A percentile compares a stretch with the other conserved stretches of the same genome.
Evolutionary conservation across 1,140 invertebrate genomes (phyloP).

Genomic region (Tribolium castaneum): DNA sequence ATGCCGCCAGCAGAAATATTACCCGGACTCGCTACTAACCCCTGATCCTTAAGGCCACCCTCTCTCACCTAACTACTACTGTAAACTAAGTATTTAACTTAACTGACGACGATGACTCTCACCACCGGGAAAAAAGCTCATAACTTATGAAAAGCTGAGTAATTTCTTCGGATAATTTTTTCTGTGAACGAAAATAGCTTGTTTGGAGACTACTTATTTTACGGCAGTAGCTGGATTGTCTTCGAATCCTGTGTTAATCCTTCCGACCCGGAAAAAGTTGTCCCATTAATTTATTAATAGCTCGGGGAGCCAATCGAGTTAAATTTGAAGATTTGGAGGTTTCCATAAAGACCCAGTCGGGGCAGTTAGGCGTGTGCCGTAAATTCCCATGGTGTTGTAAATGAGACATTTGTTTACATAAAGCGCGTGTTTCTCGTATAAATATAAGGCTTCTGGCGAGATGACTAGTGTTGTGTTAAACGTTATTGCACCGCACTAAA

Average conservation of each 20-base stretch:
- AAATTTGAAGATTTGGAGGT: slow-evolving; percentile 11
- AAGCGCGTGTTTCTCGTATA: slow-evolving; percentile 40
- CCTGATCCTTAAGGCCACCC: neutral
- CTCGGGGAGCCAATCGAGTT: neutral
- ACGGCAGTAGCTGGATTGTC: neutral
- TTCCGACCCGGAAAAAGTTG: slow-evolving; percentile 3
- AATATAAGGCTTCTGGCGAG: slow-evolving; percentile 41
- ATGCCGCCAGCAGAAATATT: slow-evolving; percentile 57
- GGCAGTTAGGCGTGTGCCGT: slow-evolving; percentile 30
- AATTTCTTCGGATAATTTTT: no score
- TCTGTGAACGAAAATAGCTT: neutral
- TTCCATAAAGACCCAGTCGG: slow-evolving; percentile 8
- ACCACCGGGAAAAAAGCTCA: no score
- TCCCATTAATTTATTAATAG: slow-evolving; percentile 26
- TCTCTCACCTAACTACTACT: no score
- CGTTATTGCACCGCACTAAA: slow-evolving; percentile 43
- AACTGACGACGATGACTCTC: no score
- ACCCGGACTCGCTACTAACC: slow-evolving; percentile 48
- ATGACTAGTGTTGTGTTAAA: slow-evolving; percentile 43
- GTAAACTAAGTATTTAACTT: no score
- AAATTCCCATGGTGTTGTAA: slow-evolving; percentile 37
- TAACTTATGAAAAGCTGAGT: no score
- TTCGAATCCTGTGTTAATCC: neutral
- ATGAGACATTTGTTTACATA: slow-evolving; percentile 34
- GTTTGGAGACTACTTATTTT: neutral